phyloP scores from a whole-genome alignment of 2,888 invertebrate genomes.

The Drosophila borealis region DNA sequence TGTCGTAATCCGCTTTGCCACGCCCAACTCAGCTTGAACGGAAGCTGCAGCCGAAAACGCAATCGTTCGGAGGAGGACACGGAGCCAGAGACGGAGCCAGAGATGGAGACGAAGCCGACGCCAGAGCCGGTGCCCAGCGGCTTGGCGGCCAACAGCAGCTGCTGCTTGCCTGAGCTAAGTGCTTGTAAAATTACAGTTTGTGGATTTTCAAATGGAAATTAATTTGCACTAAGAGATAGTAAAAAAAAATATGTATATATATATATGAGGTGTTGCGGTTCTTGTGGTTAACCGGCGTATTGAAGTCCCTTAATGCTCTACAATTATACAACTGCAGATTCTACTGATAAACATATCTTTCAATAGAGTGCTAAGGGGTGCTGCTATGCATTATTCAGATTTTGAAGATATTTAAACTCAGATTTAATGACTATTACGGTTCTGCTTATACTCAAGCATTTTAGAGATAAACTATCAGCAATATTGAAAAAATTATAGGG shows the following conservation, averaged over 20 bases:
- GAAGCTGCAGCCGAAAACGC: conserved; percentile 3
- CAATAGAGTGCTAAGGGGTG: too few species aligned
- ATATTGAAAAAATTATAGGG: too few species aligned
- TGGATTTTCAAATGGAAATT: conserved; percentile 72
- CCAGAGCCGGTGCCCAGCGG: conserved; percentile 7
- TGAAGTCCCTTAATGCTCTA: conserved; percentile 4
- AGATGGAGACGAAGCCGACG: not conserved
- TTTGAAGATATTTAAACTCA: too few species aligned
- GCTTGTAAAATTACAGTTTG: conserved; percentile 77
- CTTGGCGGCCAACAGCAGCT: conserved; percentile 34
- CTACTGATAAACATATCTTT: too few species aligned
- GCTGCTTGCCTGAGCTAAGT: conserved; percentile 61
- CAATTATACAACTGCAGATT: not conserved
- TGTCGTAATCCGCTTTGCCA: conserved; percentile 72
- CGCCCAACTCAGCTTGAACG: conserved; percentile 27
- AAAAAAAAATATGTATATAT: conserved; percentile 1
- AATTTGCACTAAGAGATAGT: conserved; percentile 51
- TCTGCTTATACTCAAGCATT: too few species aligned
- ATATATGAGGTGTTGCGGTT: conserved; percentile 19
- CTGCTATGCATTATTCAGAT: too few species aligned
- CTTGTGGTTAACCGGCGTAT: conserved; percentile 6
- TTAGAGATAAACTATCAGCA: too few species aligned
- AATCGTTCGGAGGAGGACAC: not conserved
- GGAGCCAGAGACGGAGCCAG: not conserved
- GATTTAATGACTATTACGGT: too few species aligned